A percentile compares a stretch with the other conserved stretches of the same genome.
These are phyloP conservation scores for Acanthoscelides obtectus DNA, from an alignment of 2,888 invertebrate species.

Conservation along the genomic window DNA sequence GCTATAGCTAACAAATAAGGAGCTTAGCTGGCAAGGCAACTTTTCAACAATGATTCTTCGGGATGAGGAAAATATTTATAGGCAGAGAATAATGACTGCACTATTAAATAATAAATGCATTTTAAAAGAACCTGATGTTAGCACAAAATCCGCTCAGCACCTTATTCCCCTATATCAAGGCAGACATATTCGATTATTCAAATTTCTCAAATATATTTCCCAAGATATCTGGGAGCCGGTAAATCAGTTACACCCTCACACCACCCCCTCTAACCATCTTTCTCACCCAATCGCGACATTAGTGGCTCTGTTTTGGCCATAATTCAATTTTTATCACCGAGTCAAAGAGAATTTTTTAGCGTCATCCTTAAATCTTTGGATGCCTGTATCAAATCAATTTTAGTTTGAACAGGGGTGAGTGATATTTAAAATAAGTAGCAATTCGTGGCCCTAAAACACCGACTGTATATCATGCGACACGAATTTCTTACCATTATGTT, in stretches of 20 bases:
- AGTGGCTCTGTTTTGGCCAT: constrained; percentile 11
- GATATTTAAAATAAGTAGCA: too few relatives aligned
- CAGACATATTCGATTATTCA: background rate
- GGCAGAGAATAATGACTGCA: background rate
- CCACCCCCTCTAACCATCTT: background rate
- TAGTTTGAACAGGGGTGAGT: background rate
- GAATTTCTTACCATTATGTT: too few relatives aligned
- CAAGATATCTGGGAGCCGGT: background rate
- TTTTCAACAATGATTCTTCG: too few relatives aligned
- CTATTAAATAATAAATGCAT: background rate
- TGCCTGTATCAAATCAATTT: background rate
- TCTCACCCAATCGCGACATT: background rate
- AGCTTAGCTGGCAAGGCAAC: too few relatives aligned
- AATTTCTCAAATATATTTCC: background rate
- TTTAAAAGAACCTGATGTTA: background rate
- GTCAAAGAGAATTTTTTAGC: constrained; percentile 12
- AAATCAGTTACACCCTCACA: background rate
- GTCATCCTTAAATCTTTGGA: background rate
- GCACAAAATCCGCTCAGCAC: background rate
- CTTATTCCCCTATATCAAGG: background rate
- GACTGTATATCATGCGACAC: too few relatives aligned
- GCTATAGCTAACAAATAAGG: too few relatives aligned
- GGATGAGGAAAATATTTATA: too few relatives aligned
- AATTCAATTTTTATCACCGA: constrained; percentile 17
- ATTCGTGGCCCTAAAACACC: too few relatives aligned